Evolutionary conservation across 2,113 vertebrate species (phyloP).

Genomic region (Odontophorus gujanensis): DNA sequence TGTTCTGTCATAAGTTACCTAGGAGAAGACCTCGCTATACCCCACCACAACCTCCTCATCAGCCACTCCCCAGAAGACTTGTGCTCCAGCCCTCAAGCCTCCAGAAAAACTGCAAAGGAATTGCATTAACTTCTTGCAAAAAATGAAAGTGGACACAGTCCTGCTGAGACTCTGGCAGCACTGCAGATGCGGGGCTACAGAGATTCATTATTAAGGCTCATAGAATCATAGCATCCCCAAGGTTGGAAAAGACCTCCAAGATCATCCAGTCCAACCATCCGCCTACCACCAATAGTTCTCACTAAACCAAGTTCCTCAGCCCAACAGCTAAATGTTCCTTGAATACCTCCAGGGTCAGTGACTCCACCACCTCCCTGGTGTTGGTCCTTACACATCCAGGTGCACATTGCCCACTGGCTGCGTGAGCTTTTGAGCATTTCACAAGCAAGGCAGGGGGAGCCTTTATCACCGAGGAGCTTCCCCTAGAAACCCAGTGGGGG

Average conservation of each 20-base stretch:
- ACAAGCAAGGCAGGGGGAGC: background rate
- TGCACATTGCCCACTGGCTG: background rate
- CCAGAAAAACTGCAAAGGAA: background rate
- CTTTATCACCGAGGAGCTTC: rapidly evolving
- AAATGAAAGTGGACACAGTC: background rate
- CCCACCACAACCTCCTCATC: too few species aligned
- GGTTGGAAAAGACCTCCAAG: too few species aligned
- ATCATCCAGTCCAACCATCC: too few species aligned
- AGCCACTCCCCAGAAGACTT: too few species aligned
- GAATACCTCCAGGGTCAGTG: too few species aligned
- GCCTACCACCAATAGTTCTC: too few species aligned
- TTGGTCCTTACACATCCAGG: background rate
- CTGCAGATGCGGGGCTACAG: background rate
- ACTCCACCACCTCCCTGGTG: too few species aligned
- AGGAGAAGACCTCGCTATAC: too few species aligned
- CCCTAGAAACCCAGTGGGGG: background rate
- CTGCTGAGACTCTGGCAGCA: background rate
- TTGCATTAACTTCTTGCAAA: background rate
- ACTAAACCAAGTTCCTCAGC: too few species aligned
- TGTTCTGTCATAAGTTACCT: too few species aligned
- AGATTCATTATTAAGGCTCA: background rate
- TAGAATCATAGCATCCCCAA: too few species aligned
- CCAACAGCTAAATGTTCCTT: too few species aligned
- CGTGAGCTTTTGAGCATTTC: background rate
- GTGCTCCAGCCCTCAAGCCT: background rate